Conservation (phyloP, 1,140 invertebrate species). For the Eulimnadia texana region DNA sequence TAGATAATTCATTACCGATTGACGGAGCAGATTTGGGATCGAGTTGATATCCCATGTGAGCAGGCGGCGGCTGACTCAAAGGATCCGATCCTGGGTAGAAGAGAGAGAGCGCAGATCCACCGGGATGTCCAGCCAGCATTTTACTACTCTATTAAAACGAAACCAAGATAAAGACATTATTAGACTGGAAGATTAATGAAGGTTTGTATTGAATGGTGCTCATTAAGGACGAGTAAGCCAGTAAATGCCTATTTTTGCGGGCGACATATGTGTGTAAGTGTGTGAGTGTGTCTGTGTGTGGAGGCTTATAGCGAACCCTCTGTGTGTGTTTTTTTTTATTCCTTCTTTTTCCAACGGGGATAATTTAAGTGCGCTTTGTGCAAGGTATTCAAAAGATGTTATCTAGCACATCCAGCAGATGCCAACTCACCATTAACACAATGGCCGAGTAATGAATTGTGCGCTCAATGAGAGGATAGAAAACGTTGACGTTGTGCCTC, state of each 20-base stretch:
- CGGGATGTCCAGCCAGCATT: background rate
- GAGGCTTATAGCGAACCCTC: background rate
- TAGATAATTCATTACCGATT: slow-evolving; percentile 27
- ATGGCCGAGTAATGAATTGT: background rate
- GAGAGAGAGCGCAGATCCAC: slow-evolving; percentile 44
- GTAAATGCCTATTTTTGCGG: too few relatives aligned
- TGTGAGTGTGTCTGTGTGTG: too few relatives aligned
- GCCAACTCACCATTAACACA: background rate
- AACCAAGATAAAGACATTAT: background rate
- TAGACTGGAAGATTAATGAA: too few relatives aligned
- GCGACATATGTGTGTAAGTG: too few relatives aligned
- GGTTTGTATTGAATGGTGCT: too few relatives aligned
- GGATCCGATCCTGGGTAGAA: slow-evolving; percentile 78
- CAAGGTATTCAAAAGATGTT: background rate
- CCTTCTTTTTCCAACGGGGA: background rate
- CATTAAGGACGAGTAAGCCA: too few relatives aligned
- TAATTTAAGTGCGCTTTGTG: background rate
- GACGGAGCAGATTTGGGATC: slow-evolving; percentile 34
- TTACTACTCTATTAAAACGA: background rate
- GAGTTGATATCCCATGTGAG: slow-evolving; percentile 87
- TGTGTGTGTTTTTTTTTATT: too few relatives aligned
- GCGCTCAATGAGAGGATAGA: too few relatives aligned
- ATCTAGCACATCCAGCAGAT: background rate
- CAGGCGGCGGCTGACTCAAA: slow-evolving; percentile 79
- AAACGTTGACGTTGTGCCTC: too few relatives aligned